Evolutionary conservation across 1,140 invertebrate genomes (phyloP).

Genomic region (Penaeus japonicus): DNA sequence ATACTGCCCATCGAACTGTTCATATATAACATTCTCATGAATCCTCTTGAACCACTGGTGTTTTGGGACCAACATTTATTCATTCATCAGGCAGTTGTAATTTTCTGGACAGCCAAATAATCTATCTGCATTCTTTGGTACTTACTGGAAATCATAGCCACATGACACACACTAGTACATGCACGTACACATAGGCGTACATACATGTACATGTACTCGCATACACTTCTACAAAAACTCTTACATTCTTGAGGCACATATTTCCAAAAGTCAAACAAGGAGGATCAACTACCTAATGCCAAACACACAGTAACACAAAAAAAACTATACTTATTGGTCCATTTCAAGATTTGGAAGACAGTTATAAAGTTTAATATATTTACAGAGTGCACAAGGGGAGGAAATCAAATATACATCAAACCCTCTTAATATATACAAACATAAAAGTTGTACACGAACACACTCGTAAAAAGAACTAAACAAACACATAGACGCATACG

Average conservation of each 20-base stretch:
- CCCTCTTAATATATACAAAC: neutral
- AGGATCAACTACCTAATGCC: neutral
- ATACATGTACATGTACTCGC: neutral
- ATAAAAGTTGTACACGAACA: neutral
- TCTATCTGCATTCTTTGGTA: constrained; percentile 41
- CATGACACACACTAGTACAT: neutral
- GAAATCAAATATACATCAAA: neutral
- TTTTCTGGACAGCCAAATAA: neutral
- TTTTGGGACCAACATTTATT: too few relatives aligned
- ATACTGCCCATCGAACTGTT: too few relatives aligned
- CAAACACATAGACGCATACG: neutral
- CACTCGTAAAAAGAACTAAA: neutral
- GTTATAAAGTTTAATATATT: neutral
- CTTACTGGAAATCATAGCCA: constrained; percentile 24
- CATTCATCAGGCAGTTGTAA: neutral
- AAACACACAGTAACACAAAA: neutral
- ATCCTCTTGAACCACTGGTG: too few relatives aligned
- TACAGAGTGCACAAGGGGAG: neutral
- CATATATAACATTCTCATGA: too few relatives aligned
- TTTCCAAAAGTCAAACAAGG: neutral
- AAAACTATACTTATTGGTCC: constrained; percentile 27
- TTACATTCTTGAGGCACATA: neutral
- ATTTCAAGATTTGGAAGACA: constrained; percentile 33
- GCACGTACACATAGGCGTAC: too few relatives aligned
- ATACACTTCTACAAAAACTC: neutral